These are phyloP conservation scores for Uria aalge DNA, from an alignment of 2,113 vertebrate genomes.

Conservation along the genomic window DNA sequence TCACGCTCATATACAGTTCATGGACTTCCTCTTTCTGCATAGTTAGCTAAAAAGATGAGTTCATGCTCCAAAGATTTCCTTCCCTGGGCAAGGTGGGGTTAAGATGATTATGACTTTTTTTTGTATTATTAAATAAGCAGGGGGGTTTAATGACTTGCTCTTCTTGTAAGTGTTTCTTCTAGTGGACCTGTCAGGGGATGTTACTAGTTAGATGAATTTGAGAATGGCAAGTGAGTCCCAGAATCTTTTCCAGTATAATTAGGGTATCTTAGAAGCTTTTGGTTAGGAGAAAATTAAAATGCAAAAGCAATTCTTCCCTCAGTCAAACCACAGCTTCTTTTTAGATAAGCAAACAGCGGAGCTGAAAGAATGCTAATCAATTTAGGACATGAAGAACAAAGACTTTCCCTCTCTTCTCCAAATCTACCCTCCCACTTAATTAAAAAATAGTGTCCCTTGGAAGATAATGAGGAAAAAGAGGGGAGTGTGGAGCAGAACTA, in stretches of 20 bases:
- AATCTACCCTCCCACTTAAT: neutral
- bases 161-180: neutral
- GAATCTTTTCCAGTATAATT: neutral
- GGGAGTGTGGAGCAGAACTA: neutral
- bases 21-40: neutral
- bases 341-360: neutral
- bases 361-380: constrained; percentile 4
- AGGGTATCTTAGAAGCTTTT: neutral
- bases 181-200: neutral
- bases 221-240: neutral
- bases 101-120: neutral
- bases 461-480: neutral
- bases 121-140: neutral
- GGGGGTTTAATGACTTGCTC: neutral
- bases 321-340: neutral
- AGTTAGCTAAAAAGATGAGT: neutral
- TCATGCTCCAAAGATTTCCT: neutral
- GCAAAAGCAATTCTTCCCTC: neutral
- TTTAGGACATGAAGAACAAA: neutral
- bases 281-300: neutral
- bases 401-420: neutral
- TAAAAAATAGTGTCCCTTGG: neutral
- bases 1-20: neutral
- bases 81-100: neutral
- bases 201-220: neutral